These are phyloP conservation scores for Sitta carolinensis DNA, from an alignment of 2,797 vertebrate genomes.

Conservation along the genomic window DNA sequence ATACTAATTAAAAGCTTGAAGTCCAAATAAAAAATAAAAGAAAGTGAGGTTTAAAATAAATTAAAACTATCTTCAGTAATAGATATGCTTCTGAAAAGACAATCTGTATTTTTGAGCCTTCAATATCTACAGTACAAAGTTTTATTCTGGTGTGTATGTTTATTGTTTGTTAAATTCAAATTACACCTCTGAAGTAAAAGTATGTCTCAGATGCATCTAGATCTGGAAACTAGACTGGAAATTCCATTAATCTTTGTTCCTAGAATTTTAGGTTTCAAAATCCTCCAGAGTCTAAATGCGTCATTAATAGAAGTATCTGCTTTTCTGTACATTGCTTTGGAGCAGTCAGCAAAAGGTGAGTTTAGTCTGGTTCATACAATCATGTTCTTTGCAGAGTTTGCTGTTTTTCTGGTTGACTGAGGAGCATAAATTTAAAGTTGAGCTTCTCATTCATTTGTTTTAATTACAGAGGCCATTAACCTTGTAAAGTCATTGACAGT, in stretches of 20 bases:
- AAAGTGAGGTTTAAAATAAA: background rate
- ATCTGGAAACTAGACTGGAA: background rate
- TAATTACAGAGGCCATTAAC: conserved; percentile 25
- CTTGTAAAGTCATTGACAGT: conserved; percentile 29
- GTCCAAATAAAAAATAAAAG: background rate
- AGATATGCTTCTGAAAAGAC: background rate
- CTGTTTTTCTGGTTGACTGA: background rate
- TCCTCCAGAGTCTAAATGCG: background rate
- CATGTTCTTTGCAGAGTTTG: background rate
- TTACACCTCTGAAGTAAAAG: background rate
- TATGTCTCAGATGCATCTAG: background rate
- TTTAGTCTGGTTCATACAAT: background rate
- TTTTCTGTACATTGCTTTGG: background rate
- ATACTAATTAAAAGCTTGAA: background rate
- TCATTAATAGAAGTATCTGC: background rate
- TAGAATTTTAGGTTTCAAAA: background rate
- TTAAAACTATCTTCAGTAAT: background rate
- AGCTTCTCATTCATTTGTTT: conserved; percentile 15
- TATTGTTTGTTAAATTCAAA: background rate
- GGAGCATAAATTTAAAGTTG: background rate
- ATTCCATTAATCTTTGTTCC: background rate
- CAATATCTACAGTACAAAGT: background rate
- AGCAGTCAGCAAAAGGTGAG: background rate
- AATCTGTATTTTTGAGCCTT: background rate
- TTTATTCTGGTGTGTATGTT: background rate